Evolutionary conservation across 92 coral and sea anemone genomes (phyloP), one percentile per base, ranked within the genome.

Genomic region (Paragorgia papillata): DNA sequence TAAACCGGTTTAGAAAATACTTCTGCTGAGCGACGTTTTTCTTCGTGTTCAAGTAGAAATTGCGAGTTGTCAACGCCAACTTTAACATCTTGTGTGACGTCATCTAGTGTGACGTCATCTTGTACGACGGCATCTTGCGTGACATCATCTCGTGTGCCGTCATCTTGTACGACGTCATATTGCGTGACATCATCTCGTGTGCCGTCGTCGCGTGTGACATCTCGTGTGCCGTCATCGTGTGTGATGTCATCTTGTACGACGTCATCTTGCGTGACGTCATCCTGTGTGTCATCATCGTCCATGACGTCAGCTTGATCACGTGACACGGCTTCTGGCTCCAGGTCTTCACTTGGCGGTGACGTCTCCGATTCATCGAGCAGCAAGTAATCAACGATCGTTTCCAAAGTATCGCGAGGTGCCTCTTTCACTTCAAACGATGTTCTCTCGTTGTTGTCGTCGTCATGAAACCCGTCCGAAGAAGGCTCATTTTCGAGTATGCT

Each of bases 251-350:
- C n/a, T n/a, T n/a, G n/a, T n/a, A n/a, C n/a, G n/a, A n/a, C n/a
- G n/a, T n/a, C n/a, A n/a, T n/a, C n/a, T 19, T 51, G 9, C 17
- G 58, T 3, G 4, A 19, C 58, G 17, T 6, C 58, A 51, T 5
- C 58, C 7, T 6, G 26, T 5, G 4, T 19, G 6, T 17, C 58
- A 22, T 5, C 26, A 51, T 51, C 12, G 5, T 12, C 5, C 17
- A 17, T 56, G 62, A 22, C 62, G 29, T 56, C 31, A 22, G 14
- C 62, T 22, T 56, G 62, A 15, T 56, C 62, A 56, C 33, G 62
- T 56, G 62, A 2, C 2, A 56, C 33, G 12, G 2, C 3, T 8
- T 56, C 53, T 7, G 15, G 53, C 2, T 46, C 53, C 53, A 46
- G 14, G 53, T 46, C 17, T 15, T 2, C 15, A 15, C n/a, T n/a